A percentile compares a stretch with the other conserved stretches of the same genome.
phyloP scores from a whole-genome alignment of 2,113 vertebrate genomes.

The Fregetta grallaria region DNA sequence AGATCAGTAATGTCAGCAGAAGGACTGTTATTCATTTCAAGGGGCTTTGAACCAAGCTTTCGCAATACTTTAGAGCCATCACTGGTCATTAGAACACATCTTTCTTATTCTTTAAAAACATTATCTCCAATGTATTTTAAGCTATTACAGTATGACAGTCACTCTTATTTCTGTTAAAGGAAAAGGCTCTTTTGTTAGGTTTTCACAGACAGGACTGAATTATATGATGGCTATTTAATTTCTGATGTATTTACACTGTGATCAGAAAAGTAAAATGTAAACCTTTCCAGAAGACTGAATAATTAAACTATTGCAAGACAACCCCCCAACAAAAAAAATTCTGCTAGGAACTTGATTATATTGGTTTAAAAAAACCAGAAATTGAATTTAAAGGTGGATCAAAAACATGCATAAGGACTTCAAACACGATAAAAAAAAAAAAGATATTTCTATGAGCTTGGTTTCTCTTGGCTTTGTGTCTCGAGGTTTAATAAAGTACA shows the following conservation, averaged over 20 bases:
- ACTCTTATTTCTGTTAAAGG: slow-evolving; percentile 3
- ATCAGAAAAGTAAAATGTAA: slow-evolving; percentile 29
- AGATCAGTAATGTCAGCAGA: slow-evolving; percentile 34
- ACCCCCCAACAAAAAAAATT: not conserved
- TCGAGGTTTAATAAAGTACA: not conserved
- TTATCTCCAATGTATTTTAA: slow-evolving; percentile 3
- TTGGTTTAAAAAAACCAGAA: not conserved
- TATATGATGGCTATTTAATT: not conserved
- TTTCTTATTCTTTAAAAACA: slow-evolving; percentile 9
- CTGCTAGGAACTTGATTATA: not conserved
- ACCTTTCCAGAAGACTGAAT: not conserved
- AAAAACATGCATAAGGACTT: not conserved
- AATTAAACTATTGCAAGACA: not conserved
- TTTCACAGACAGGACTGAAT: not conserved
- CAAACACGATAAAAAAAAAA: not conserved
- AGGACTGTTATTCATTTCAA: slow-evolving; percentile 33
- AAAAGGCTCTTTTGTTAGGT: not conserved
- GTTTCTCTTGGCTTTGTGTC: not conserved
- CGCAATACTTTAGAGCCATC: slow-evolving; percentile 11
- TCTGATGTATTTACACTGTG: not conserved
- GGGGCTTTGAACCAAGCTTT: slow-evolving; percentile 22
- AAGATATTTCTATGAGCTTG: not conserved
- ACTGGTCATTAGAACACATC: slow-evolving; percentile 16
- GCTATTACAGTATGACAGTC: not conserved
- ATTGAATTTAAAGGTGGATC: not conserved